Evolutionary conservation across 2,888 invertebrate species (phyloP).

Genomic region (Volucella zonaria): DNA sequence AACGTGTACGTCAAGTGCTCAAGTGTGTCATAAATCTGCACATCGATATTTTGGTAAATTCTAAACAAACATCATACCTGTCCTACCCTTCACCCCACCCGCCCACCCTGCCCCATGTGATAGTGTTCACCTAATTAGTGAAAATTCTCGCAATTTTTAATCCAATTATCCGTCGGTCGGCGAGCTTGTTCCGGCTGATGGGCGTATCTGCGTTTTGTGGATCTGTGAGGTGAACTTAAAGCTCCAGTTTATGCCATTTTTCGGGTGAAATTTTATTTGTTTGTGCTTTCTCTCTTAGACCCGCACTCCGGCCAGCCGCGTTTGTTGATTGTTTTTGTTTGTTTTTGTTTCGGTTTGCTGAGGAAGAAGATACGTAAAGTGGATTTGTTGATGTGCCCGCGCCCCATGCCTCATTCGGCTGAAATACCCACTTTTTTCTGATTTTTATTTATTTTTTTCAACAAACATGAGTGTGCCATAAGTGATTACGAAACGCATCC

Average conservation of each 20-base stretch:
- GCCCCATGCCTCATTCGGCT: too few species aligned
- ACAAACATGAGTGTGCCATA: not conserved
- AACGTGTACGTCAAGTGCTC: slow-evolving; percentile 81
- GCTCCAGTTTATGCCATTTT: slow-evolving; percentile 20
- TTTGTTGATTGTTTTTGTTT: too few species aligned
- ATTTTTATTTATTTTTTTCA: slow-evolving; percentile 3
- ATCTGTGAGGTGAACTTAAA: slow-evolving; percentile 34
- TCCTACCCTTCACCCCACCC: not conserved
- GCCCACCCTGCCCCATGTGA: not conserved
- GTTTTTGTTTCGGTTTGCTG: too few species aligned
- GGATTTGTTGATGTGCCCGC: too few species aligned
- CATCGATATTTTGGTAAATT: slow-evolving; percentile 82
- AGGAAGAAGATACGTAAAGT: too few species aligned
- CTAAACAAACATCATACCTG: not conserved
- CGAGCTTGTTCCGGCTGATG: slow-evolving; percentile 11
- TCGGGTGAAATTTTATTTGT: slow-evolving; percentile 20
- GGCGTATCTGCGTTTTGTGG: not conserved
- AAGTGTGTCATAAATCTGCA: slow-evolving; percentile 82
- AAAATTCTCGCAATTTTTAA: not conserved
- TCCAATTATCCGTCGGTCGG: not conserved
- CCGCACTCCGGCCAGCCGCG: too few species aligned
- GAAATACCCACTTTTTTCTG: not conserved
- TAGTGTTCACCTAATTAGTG: not conserved
- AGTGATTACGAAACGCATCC: slow-evolving; percentile 23
- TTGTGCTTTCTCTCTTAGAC: slow-evolving; percentile 14